Percentiles rank a stretch among this genome's conserved stretches.
Evolutionary conservation across 2,797 vertebrate genomes (phyloP).

Genomic region (Acestrorhynchus altus): DNA sequence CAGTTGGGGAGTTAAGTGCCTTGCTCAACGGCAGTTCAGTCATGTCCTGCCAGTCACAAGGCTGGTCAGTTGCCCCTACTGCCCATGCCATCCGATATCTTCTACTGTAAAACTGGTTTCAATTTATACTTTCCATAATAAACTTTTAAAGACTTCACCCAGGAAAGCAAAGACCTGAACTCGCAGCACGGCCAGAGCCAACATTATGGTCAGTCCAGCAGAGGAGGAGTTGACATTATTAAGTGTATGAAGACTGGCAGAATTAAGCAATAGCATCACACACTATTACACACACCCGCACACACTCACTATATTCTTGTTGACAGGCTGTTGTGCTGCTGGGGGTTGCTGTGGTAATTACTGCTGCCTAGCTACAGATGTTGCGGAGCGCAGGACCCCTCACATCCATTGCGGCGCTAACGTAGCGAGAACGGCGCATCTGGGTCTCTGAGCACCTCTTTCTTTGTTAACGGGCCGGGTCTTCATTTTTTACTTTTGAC

Average conservation of each 20-base stretch:
- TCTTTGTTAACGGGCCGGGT: slow-evolving; percentile 90
- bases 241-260: slow-evolving; percentile 5
- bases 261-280: slow-evolving; percentile 5
- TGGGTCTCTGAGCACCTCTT: slow-evolving; percentile 84
- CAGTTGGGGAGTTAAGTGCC: too few relatives aligned
- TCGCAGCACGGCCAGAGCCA: too few relatives aligned
- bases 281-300: slow-evolving; percentile 10
- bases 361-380: slow-evolving; percentile 87
- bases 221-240: not conserved
- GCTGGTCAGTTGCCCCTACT: too few relatives aligned
- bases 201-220: too few relatives aligned
- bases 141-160: too few relatives aligned
- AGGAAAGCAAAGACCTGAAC: too few relatives aligned
- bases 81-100: too few relatives aligned
- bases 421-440: slow-evolving; percentile 89
- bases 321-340: slow-evolving; percentile 81
- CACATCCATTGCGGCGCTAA: slow-evolving; percentile 74
- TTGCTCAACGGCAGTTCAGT: too few relatives aligned
- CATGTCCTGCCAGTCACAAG: too few relatives aligned
- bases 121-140: not conserved
- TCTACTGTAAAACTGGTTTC: too few relatives aligned
- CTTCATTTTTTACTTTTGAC: slow-evolving; percentile 99
- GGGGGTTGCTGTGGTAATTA: slow-evolving; percentile 86
- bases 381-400: slow-evolving; percentile 81
- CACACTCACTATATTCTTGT: slow-evolving; percentile 65